Evolutionary conservation across 2,113 vertebrate species (phyloP).

Genomic region (Scopus umbretta): DNA sequence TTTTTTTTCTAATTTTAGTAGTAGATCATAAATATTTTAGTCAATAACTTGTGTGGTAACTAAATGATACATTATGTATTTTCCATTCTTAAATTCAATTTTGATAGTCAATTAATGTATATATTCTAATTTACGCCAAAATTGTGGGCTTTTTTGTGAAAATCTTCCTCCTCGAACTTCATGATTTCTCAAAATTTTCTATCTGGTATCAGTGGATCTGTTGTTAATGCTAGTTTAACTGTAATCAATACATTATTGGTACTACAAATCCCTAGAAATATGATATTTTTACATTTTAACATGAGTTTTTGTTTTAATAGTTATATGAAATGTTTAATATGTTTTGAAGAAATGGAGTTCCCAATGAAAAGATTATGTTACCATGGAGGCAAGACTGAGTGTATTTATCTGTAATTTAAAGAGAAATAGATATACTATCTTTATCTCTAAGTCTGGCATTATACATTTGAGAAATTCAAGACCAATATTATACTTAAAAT

Average conservation of each 20-base stretch:
- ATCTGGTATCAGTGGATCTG: background rate
- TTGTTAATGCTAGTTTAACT: background rate
- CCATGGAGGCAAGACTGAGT: background rate
- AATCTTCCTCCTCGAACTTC: accelerated
- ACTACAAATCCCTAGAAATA: background rate
- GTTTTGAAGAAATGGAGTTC: background rate
- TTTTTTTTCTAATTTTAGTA: background rate
- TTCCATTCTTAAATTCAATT: background rate
- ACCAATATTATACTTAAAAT: background rate
- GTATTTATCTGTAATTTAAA: background rate
- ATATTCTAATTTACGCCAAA: background rate
- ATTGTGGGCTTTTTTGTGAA: background rate
- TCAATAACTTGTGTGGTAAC: background rate
- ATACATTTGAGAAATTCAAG: background rate
- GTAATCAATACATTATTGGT: background rate
- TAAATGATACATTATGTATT: background rate
- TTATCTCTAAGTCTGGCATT: background rate
- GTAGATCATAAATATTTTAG: background rate
- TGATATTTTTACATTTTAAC: background rate
- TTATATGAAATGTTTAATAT: background rate
- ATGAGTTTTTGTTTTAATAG: background rate
- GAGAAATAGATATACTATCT: background rate
- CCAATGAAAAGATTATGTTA: background rate
- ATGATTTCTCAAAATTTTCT: background rate
- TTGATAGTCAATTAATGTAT: background rate